Evolutionary conservation across 2,113 vertebrate genomes (phyloP), one percentile per base, ranked within the genome.

Genomic region (Struthidea cinerea): DNA sequence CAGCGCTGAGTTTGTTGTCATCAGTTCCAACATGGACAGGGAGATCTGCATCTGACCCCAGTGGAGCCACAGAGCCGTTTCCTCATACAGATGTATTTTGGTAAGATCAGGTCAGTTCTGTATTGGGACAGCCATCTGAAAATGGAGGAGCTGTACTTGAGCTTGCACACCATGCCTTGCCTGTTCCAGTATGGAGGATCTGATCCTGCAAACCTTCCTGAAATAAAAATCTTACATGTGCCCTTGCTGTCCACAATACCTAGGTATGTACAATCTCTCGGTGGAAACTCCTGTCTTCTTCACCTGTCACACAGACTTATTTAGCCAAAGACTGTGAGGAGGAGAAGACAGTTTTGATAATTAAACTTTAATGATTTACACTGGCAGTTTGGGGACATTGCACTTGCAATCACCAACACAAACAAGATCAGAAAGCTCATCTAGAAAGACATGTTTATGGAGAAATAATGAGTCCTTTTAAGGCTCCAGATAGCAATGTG

Each of bases 361-460:
- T 74, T 92, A 87, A 90, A 75, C 16, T 55, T 27, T 26, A 87
- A 44, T 68, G 71, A 87, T 91, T 84, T 89, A 82, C 20, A 57
- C 86, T 88, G 91, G 63, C 71, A 96, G 85, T 93, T 77, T 94
- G 79, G 59, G 37, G 91, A 96, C 52, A 70, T 93, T 89, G 76
- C 52, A 85, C 57, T 96, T 94, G 87, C 87, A 97, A 93, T 93
- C 92, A 90, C 41, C 94, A 88, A 50, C 42, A 90, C 69, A 94
- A 92, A 91, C 50, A 82, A 93, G 53, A 95, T 92, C 79, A 96
- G 89, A 94, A 95, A 80, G 57, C 68, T 95, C 73, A 87, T 93
- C 55, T 81, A 78, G 94, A 96, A 96, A 89, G 74, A 94, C 60
- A 50, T 82, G 30, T 94, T 92, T 77, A 88, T 75, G 92, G 90